Conservation (phyloP, 1,140 invertebrate species). For the Rhagoletis pomonella region DNA sequence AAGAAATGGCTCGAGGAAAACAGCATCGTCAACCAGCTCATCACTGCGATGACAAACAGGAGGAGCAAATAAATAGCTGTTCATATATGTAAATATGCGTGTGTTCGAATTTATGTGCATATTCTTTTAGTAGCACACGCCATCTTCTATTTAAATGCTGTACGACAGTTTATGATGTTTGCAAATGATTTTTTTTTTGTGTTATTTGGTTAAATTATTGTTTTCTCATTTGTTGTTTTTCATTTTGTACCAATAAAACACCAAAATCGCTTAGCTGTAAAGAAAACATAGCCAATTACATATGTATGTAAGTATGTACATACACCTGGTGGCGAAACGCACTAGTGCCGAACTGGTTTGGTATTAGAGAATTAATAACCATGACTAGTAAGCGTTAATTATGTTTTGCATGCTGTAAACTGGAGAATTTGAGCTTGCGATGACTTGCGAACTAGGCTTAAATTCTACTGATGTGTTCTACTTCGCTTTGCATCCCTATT, state of each 20-base stretch:
- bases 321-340: no score
- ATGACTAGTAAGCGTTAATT: no score
- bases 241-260: background rate
- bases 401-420: no score
- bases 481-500: no score
- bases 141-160: slow-evolving; percentile 6
- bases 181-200: background rate
- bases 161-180: background rate
- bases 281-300: slow-evolving; percentile 7
- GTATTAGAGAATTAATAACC: no score
- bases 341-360: no score
- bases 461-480: no score
- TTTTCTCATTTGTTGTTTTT: slow-evolving; percentile 15
- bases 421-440: no score
- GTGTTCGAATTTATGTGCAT: background rate
- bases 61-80: background rate
- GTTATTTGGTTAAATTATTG: background rate
- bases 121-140: background rate
- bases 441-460: no score
- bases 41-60: background rate
- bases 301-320: no score
- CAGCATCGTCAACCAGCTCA: background rate
- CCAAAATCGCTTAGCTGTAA: background rate
- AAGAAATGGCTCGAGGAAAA: background rate
- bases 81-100: background rate